A percentile compares a stretch with the other conserved stretches of the same genome.
These are phyloP conservation scores for Apodemia zela DNA, from an alignment of 2,888 invertebrate genomes.

Conservation along the genomic window DNA sequence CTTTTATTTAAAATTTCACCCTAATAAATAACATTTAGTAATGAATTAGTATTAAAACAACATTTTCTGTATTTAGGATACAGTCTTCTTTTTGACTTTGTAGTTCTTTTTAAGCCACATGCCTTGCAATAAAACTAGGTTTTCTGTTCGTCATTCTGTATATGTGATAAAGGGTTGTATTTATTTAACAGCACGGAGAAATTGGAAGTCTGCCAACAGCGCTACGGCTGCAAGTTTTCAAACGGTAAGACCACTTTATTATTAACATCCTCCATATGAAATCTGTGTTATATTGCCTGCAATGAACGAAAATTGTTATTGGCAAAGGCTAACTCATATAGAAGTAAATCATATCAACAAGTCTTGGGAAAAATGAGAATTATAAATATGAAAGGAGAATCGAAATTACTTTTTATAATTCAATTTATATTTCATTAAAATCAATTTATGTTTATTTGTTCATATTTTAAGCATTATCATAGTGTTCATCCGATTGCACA, in stretches of 20 bases:
- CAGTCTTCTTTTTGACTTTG: too few relatives aligned
- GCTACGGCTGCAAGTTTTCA: not conserved
- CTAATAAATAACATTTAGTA: too few relatives aligned
- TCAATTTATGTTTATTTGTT: too few relatives aligned
- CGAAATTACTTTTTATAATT: not conserved
- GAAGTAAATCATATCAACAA: not conserved
- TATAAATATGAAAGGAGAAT: not conserved
- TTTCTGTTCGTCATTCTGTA: not conserved
- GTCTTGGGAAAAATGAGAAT: not conserved
- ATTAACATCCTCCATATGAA: slow-evolving; percentile 11
- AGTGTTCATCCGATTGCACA: too few relatives aligned
- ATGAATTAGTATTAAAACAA: too few relatives aligned
- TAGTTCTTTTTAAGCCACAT: too few relatives aligned
- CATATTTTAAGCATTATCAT: too few relatives aligned
- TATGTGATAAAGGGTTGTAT: not conserved
- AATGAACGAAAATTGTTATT: not conserved
- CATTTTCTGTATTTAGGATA: too few relatives aligned
- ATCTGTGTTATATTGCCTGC: slow-evolving; percentile 1
- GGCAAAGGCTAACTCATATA: not conserved
- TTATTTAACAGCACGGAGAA: not conserved
- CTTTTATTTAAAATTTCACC: too few relatives aligned
- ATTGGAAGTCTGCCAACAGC: not conserved
- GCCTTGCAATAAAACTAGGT: not conserved
- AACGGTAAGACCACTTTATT: not conserved
- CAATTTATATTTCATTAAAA: too few relatives aligned